phyloP scores from a whole-genome alignment of 2,113 vertebrate genomes.

The Tamias sibiricus region DNA sequence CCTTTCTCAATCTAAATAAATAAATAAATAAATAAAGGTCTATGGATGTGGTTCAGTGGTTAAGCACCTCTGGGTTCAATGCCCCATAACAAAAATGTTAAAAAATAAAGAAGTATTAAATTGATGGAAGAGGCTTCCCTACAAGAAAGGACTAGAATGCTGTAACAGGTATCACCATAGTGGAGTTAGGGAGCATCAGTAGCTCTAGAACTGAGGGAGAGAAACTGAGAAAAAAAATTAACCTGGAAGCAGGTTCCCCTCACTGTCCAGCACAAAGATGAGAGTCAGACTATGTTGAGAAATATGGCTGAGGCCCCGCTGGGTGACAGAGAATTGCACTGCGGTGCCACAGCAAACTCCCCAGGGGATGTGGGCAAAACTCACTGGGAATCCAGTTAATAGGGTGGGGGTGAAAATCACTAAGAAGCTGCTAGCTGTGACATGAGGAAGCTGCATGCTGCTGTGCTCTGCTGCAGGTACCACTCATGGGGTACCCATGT shows the following conservation, averaged over 20 bases:
- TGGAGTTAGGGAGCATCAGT: background rate
- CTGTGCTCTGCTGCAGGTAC: background rate
- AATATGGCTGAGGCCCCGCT: background rate
- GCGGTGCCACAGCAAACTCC: background rate
- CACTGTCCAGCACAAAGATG: background rate
- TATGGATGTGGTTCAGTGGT: background rate
- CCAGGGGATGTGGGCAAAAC: too few relatives aligned
- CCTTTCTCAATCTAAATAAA: too few relatives aligned
- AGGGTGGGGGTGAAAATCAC: background rate
- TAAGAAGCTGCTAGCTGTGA: background rate
- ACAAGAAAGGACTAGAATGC: background rate
- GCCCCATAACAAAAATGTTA: background rate
- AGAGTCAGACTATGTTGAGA: background rate
- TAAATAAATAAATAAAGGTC: too few relatives aligned
- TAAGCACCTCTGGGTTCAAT: background rate
- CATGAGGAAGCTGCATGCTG: background rate
- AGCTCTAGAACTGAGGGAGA: background rate
- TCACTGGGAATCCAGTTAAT: background rate
- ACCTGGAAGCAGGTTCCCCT: background rate
- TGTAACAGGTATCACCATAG: background rate
- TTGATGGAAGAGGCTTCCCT: background rate
- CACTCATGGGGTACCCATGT: background rate
- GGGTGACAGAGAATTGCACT: background rate
- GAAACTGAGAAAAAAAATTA: background rate
- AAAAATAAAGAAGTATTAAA: background rate